Conservation (phyloP, 2,888 invertebrate species). For the Agapostemon virescens region DNA sequence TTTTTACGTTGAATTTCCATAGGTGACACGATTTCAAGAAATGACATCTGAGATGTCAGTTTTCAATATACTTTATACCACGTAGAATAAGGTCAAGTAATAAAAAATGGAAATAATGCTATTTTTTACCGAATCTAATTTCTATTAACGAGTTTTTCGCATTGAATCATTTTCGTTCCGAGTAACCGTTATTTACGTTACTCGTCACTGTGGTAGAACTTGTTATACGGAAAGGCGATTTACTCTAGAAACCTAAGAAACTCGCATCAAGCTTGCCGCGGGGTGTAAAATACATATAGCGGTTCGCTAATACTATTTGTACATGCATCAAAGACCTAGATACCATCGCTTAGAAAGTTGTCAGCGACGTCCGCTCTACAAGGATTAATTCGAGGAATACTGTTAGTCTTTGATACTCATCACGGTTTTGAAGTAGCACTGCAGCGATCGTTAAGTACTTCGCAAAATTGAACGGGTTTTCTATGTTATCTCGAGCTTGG, state of each 20-base stretch:
- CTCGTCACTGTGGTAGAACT: too few species aligned
- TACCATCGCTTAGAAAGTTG: background rate
- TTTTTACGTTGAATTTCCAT: too few species aligned
- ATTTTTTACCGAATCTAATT: too few species aligned
- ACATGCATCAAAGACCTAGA: background rate
- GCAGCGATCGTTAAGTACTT: background rate
- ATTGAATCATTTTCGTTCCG: background rate
- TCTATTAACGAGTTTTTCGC: background rate
- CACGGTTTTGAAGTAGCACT: background rate
- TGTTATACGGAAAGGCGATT: too few species aligned
- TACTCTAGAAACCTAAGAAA: background rate
- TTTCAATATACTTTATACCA: too few species aligned
- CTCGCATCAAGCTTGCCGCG: background rate
- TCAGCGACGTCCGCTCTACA: background rate
- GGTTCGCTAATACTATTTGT: constrained; percentile 5
- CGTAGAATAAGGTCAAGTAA: too few species aligned
- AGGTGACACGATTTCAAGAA: too few species aligned
- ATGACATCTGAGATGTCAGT: too few species aligned
- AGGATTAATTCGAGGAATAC: constrained; percentile 2
- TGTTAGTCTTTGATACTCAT: background rate
- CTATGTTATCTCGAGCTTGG: background rate
- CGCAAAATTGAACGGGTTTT: background rate
- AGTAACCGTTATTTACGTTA: background rate
- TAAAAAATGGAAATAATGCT: too few species aligned
- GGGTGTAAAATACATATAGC: background rate